phyloP scores from a whole-genome alignment of 2,113 vertebrate genomes.

The Pygoscelis antarcticus region DNA sequence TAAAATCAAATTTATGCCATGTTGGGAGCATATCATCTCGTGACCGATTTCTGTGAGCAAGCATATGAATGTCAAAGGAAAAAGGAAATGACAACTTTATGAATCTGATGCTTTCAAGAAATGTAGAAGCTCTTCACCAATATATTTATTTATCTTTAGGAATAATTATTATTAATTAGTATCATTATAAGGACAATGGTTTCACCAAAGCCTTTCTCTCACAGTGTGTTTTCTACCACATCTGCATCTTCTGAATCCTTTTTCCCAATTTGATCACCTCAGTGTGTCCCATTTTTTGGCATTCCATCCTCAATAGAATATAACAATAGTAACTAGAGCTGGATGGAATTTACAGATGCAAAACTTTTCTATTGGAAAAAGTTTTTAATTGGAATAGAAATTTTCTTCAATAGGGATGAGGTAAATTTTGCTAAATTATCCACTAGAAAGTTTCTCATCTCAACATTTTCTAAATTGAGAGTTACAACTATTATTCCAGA shows the following conservation, averaged over 20 bases:
- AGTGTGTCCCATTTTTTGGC: neutral
- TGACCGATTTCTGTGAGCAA: neutral
- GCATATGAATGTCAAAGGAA: neutral
- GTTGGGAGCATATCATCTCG: neutral
- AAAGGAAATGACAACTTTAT: neutral
- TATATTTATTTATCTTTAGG: neutral
- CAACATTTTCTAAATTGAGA: neutral
- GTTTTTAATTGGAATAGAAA: neutral
- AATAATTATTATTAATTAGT: neutral
- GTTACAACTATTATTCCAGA: neutral
- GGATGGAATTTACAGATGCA: neutral
- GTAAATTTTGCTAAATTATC: neutral
- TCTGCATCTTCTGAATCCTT: neutral
- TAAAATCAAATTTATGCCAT: neutral
- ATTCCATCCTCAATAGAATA: neutral
- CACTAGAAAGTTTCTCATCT: neutral
- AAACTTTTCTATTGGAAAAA: neutral
- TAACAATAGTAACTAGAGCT: neutral
- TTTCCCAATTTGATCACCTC: neutral
- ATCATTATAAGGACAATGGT: neutral
- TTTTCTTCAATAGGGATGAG: neutral
- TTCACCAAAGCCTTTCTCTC: neutral
- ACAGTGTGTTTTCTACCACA: neutral
- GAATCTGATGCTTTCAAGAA: neutral
- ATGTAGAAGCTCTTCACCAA: neutral